Percentiles rank a stretch among this genome's conserved stretches.
Evolutionary conservation across 2,113 vertebrate species (phyloP).

Genomic region (Chlamydotis undulata): DNA sequence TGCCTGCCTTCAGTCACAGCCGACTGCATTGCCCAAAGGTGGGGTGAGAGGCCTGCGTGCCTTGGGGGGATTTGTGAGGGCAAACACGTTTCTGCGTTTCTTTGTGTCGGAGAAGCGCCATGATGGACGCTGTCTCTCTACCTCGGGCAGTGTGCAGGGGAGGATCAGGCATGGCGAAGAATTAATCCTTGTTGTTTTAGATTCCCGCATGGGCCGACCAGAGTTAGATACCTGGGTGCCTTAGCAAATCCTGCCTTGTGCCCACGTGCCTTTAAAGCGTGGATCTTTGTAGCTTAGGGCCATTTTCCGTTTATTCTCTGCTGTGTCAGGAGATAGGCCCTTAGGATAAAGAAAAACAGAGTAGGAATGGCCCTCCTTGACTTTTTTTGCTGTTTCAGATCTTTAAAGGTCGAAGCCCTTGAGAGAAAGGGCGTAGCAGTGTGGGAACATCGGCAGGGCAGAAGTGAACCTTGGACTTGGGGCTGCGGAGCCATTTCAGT

Average conservation of each 20-base stretch:
- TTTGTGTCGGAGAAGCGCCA: neutral
- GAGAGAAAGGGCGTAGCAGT: neutral
- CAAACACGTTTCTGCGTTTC: neutral
- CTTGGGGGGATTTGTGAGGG: neutral
- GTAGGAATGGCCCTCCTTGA: neutral
- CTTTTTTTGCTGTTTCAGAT: neutral
- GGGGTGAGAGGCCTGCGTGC: fast-evolving
- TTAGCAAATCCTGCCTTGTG: neutral
- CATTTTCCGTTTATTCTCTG: neutral
- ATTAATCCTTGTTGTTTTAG: neutral
- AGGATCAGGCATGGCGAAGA: neutral
- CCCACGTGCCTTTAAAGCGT: neutral
- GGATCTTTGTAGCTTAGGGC: neutral
- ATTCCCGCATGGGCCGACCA: neutral
- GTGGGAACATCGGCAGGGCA: neutral
- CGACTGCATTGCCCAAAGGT: fast-evolving
- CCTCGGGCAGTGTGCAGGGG: neutral
- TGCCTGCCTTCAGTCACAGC: neutral
- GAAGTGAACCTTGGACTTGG: neutral
- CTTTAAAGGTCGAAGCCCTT: neutral
- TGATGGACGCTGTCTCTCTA: neutral
- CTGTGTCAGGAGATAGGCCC: neutral
- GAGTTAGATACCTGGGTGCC: neutral
- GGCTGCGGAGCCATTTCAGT: neutral
- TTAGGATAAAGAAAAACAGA: neutral